Evolutionary conservation across 2,113 vertebrate species (phyloP).

Genomic region (Neolamprologus toae): DNA sequence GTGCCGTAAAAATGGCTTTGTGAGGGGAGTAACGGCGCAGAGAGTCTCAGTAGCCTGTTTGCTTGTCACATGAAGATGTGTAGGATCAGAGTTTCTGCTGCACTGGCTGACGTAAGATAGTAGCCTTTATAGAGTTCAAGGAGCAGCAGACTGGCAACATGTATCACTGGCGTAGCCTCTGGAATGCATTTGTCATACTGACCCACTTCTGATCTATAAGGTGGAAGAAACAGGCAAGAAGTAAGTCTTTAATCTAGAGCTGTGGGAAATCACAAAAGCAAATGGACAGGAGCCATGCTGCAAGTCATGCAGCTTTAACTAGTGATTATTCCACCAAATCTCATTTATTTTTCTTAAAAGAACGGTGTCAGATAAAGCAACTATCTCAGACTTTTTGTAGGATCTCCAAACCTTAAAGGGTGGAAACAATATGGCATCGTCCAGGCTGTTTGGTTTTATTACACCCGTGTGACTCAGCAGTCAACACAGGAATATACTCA

Average conservation of each 20-base stretch:
- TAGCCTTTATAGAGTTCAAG: not conserved
- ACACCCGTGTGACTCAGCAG: not conserved
- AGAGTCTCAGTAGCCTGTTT: not conserved
- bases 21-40: accelerated
- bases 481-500: not conserved
- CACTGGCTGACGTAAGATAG: not conserved
- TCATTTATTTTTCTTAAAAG: not conserved
- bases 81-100: not conserved
- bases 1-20: not conserved
- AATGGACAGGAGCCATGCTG: not conserved
- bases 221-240: not conserved
- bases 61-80: not conserved
- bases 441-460: not conserved
- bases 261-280: not conserved
- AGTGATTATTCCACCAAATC: not conserved
- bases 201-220: constrained; percentile 38
- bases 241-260: constrained; percentile 10
- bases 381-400: not conserved
- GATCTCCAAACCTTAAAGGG: not conserved
- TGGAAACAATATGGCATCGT: not conserved
- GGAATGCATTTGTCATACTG: constrained; percentile 37
- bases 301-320: not conserved
- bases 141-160: constrained; percentile 26
- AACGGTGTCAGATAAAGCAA: not conserved
- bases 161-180: not conserved